These are phyloP conservation scores for Cephus rjabovi DNA, from an alignment of 2,888 invertebrate species.

Conservation along the genomic window DNA sequence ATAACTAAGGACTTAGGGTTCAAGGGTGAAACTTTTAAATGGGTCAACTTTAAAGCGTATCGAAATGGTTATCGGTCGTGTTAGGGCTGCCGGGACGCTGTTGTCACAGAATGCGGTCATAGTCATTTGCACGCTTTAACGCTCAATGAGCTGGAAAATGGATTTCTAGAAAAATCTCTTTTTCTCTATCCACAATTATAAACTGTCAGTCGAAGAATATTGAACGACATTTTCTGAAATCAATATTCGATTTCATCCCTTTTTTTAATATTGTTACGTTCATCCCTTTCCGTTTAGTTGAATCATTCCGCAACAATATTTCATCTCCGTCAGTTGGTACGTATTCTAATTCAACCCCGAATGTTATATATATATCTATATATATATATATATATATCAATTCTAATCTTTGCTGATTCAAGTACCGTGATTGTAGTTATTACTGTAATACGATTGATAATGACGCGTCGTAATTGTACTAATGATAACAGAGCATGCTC, in stretches of 20 bases:
- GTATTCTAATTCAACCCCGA: not conserved
- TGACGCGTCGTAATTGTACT: not conserved
- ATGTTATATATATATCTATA: not conserved
- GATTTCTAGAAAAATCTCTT: not conserved
- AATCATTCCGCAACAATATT: not conserved
- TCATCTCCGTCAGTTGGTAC: not conserved
- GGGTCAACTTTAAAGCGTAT: not conserved
- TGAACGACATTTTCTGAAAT: not conserved
- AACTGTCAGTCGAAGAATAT: not conserved
- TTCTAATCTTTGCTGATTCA: not conserved
- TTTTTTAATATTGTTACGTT: too few species aligned
- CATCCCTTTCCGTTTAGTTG: not conserved
- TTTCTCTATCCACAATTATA: not conserved
- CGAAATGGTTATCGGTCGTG: not conserved
- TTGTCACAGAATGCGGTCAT: constrained; percentile 1
- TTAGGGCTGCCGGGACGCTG: not conserved
- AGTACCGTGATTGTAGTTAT: not conserved
- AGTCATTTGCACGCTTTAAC: not conserved
- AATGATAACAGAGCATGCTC: not conserved
- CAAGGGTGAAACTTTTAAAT: not conserved
- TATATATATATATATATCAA: not conserved
- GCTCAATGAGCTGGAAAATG: constrained; percentile 2
- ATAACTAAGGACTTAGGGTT: not conserved
- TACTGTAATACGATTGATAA: not conserved
- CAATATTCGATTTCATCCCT: not conserved